Evolutionary conservation across 2,113 vertebrate species (phyloP), one percentile per base, ranked within the genome.

Genomic region (Bufo bufo): DNA sequence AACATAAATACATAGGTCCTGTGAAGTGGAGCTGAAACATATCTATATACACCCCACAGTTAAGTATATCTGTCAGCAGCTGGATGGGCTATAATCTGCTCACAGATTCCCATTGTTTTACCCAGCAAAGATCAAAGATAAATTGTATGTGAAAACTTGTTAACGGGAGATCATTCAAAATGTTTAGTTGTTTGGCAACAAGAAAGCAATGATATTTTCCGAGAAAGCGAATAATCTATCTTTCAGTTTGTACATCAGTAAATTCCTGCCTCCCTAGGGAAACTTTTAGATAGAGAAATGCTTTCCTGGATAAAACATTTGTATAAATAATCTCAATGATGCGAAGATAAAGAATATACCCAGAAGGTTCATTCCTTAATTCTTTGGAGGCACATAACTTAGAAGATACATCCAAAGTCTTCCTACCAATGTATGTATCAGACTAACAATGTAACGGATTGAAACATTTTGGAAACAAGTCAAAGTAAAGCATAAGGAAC

Each of bases 181-280:
- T 75, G 33, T 75, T 75, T 49, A 75, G 45, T 50, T 49, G 45
- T 75, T 75, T 75, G 72, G 72, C 72, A 75, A 75, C 47, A 75
- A 75, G 1, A 75, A 49, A 47, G 47, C 72, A 50, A 75, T 75
- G 72, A 75, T 47, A 75, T 75, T 75, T 75, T 75, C 72, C 72
- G 50, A 74, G 71, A 43, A 47, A 75, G 72, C 49, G 72, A 10
- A 75, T 49, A 75, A 75, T 75, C 72, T 75, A 75, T 75, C 72
- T 49, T 75, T 75, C 72, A 49, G 72, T 75, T 75, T 75, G 50
- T 75, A 75, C 45, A 75, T 75, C 72, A 75, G 72, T 75, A 75
- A 75, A 75, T 49, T 19, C 72, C 16, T 75, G 72, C 50, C 72
- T 75, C 72, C 72, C 45, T 17, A 11, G 45, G 72, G 72, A 45